Evolutionary conservation across 2,113 vertebrate species (phyloP).

Genomic region (Aptenodytes patagonicus): DNA sequence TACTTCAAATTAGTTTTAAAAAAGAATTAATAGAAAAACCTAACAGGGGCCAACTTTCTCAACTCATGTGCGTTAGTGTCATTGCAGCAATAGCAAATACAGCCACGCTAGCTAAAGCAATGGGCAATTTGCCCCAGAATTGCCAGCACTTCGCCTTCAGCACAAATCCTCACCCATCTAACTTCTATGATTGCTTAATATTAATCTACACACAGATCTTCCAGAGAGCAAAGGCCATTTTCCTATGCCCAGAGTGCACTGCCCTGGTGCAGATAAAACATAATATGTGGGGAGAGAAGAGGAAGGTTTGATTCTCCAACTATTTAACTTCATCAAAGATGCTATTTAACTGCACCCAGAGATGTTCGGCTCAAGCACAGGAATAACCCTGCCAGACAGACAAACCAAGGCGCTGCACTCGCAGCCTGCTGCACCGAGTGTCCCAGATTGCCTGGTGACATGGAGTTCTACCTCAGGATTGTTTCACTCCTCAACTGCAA

Average conservation of each 20-base stretch:
- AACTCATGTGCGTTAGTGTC: not conserved
- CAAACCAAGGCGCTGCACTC: not conserved
- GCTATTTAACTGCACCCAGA: not conserved
- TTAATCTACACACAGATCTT: not conserved
- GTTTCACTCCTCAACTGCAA: not conserved
- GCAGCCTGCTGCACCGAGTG: not conserved
- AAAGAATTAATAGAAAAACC: not conserved
- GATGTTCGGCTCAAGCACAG: rapidly evolving
- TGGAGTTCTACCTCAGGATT: rapidly evolving
- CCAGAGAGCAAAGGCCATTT: not conserved
- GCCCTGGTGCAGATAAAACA: not conserved
- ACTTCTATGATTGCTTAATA: not conserved
- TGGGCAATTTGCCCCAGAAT: not conserved
- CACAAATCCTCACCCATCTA: not conserved
- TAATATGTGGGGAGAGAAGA: rapidly evolving
- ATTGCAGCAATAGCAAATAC: not conserved
- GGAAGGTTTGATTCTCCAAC: not conserved
- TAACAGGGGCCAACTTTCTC: not conserved
- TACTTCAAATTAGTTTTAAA: not conserved
- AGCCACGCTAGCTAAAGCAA: not conserved
- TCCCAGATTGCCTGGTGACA: not conserved
- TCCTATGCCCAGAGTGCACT: not conserved
- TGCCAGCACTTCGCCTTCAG: not conserved
- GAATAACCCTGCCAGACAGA: not conserved
- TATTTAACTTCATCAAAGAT: not conserved